phyloP scores from a whole-genome alignment of 2,113 vertebrate genomes.

The Prolemur simus region DNA sequence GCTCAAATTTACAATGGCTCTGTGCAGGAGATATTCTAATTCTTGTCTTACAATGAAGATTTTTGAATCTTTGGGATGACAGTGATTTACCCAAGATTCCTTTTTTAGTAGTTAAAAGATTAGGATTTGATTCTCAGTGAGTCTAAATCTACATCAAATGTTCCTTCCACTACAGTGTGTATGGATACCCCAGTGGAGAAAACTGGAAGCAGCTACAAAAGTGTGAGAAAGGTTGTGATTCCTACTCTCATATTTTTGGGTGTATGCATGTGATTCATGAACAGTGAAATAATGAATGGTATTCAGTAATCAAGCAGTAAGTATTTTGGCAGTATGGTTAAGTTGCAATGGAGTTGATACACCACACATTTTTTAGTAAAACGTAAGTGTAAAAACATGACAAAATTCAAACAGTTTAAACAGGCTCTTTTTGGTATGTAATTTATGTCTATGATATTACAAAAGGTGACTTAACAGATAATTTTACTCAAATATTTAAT shows the following conservation, averaged over 20 bases:
- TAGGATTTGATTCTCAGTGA: neutral
- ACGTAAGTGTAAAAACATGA: neutral
- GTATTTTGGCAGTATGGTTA: neutral
- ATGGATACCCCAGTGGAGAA: neutral
- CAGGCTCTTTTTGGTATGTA: neutral
- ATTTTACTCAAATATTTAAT: neutral
- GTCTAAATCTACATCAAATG: neutral
- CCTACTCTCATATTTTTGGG: neutral
- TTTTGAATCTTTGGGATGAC: neutral
- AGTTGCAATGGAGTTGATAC: neutral
- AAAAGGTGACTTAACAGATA: neutral
- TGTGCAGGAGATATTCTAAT: neutral
- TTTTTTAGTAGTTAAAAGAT: neutral
- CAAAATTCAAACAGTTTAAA: neutral
- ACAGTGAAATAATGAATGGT: neutral
- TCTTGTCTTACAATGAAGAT: neutral
- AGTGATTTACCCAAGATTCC: neutral
- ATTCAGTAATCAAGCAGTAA: neutral
- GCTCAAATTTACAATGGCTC: neutral
- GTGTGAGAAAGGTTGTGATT: neutral
- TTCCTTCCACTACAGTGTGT: neutral
- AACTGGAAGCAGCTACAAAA: neutral
- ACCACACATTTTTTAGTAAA: neutral
- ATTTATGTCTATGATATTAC: neutral
- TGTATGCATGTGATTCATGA: neutral